phyloP scores from a whole-genome alignment of 2,797 vertebrate genomes.

The Momotus momota region DNA sequence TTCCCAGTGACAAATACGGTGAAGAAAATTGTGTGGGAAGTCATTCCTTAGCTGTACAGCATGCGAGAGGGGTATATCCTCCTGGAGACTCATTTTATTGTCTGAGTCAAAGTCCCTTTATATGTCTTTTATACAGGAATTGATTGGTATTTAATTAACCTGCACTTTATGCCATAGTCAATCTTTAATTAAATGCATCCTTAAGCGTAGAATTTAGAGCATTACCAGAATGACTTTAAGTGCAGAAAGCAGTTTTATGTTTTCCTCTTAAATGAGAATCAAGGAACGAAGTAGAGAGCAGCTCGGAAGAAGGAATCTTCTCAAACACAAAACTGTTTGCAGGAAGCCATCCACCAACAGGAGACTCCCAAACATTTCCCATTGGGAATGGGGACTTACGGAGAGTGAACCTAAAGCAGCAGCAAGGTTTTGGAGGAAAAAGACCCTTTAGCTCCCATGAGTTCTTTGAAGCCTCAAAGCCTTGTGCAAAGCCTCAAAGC shows the following conservation, averaged over 20 bases:
- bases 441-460: background rate
- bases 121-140: slow-evolving; percentile 37
- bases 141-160: slow-evolving; percentile 69
- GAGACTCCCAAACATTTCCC: background rate
- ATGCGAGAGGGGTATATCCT: background rate
- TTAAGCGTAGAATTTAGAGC: slow-evolving; percentile 59
- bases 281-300: background rate
- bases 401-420: background rate
- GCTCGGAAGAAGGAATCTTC: background rate
- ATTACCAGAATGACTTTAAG: slow-evolving; percentile 17
- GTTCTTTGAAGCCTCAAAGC: background rate
- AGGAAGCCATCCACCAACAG: background rate
- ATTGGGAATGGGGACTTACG: background rate
- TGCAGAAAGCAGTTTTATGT: slow-evolving; percentile 44
- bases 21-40: background rate
- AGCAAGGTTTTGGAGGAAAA: background rate
- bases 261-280: slow-evolving; percentile 37
- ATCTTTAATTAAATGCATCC: slow-evolving; percentile 71
- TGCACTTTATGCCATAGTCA: slow-evolving; percentile 49
- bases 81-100: slow-evolving; percentile 11
- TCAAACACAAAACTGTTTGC: background rate
- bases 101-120: slow-evolving; percentile 14
- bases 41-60: background rate
- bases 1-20: background rate
- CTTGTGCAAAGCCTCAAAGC: background rate